Evolutionary conservation across 2,888 invertebrate species (phyloP).

Genomic region (Eilema griseolum): DNA sequence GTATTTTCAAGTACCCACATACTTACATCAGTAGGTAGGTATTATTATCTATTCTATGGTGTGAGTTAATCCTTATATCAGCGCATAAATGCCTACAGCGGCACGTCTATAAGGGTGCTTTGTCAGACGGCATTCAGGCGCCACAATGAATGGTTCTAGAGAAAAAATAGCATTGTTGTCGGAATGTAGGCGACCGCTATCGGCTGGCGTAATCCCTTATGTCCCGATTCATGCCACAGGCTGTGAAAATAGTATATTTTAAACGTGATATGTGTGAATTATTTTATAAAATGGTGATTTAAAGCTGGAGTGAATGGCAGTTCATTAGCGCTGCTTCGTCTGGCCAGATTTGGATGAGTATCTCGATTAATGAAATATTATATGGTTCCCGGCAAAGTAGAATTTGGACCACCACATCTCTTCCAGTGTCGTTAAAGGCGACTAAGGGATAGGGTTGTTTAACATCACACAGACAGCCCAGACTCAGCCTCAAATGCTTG

Average conservation of each 20-base stretch:
- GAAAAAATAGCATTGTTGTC: conserved; percentile 18
- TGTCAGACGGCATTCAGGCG: conserved; percentile 10
- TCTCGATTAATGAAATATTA: not conserved
- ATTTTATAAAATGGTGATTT: not conserved
- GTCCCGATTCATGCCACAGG: conserved; percentile 1
- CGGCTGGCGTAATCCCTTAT: conserved; percentile 15
- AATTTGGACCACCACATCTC: too few relatives aligned
- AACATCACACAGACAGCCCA: too few relatives aligned
- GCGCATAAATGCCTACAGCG: conserved; percentile 1
- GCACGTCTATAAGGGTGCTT: not conserved
- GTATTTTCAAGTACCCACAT: too few relatives aligned
- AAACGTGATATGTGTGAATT: not conserved
- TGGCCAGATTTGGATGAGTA: not conserved
- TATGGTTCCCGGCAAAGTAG: too few relatives aligned
- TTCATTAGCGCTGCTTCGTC: not conserved
- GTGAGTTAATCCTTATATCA: not conserved
- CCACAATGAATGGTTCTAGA: conserved; percentile 9
- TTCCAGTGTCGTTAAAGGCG: too few relatives aligned
- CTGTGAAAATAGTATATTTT: conserved; percentile 1
- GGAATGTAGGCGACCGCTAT: conserved; percentile 12
- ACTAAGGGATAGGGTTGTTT: too few relatives aligned
- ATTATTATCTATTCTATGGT: not conserved
- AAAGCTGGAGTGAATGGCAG: not conserved
- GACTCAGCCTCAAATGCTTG: too few relatives aligned
- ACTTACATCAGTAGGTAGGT: not conserved